phyloP scores from a whole-genome alignment of 2,888 invertebrate genomes.

The Acronicta psi region DNA sequence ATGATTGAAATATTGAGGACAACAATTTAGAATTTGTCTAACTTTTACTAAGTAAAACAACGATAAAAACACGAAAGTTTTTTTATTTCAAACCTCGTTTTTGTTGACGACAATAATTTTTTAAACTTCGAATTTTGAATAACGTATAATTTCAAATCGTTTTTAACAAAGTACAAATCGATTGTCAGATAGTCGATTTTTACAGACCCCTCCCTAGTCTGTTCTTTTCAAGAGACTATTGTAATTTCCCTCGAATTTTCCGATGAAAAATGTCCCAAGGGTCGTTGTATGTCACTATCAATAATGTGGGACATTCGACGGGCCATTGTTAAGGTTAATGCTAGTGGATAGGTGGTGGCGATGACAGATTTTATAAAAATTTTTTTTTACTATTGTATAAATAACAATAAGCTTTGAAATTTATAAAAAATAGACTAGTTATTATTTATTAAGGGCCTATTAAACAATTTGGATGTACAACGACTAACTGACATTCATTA shows the following conservation, averaged over 20 bases:
- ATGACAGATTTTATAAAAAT: constrained; percentile 20
- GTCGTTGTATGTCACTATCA: constrained; percentile 46
- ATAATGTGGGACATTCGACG: constrained; percentile 42
- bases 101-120: constrained; percentile 8
- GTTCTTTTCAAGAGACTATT: constrained; percentile 46
- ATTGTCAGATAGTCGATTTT: constrained; percentile 14
- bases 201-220: constrained; percentile 28
- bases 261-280: constrained; percentile 48
- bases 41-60: constrained; percentile 25
- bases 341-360: constrained; percentile 22
- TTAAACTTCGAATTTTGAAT: constrained; percentile 8
- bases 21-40: constrained; percentile 43
- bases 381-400: neutral
- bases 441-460: too few species aligned
- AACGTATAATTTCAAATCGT: constrained; percentile 2
- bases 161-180: neutral
- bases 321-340: constrained; percentile 41
- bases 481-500: too few species aligned
- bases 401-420: too few species aligned
- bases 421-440: too few species aligned
- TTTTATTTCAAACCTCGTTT: constrained; percentile 5
- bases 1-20: constrained; percentile 38
- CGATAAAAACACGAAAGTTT: constrained; percentile 13
- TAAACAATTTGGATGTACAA: too few species aligned
- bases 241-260: constrained; percentile 56